Conservation (phyloP, 53 echinoderm and acorn worm genomes). For the Zoroaster sp. region DNA sequence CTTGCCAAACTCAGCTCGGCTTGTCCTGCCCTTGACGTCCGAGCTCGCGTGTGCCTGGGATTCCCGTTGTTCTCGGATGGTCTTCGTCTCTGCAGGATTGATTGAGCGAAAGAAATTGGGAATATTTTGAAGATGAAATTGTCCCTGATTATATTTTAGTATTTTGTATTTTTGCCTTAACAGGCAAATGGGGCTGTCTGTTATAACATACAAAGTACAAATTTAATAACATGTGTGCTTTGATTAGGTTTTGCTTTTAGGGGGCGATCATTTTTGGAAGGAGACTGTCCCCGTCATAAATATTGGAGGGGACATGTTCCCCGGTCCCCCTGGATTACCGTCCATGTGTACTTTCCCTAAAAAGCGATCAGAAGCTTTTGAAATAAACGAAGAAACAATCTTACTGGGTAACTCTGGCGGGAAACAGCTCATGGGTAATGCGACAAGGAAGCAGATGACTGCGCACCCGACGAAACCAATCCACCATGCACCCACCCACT, state of each 20-base stretch:
- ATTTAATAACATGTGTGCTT: not conserved
- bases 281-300: too few species aligned
- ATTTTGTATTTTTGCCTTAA: too few species aligned
- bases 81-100: not conserved
- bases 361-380: too few species aligned
- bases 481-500: conserved; percentile 78
- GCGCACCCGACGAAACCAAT: conserved; percentile 46
- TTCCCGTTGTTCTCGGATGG: conserved; percentile 18
- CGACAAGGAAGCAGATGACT: conserved; percentile 19
- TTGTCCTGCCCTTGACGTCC: conserved; percentile 14
- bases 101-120: not conserved
- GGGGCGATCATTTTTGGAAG: not conserved
- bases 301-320: too few species aligned
- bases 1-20: conserved; percentile 11
- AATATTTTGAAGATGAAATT: too few species aligned
- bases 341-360: too few species aligned
- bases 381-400: too few species aligned
- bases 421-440: conserved; percentile 57
- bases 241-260: not conserved
- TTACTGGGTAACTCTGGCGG: conserved; percentile 59
- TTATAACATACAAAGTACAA: too few species aligned
- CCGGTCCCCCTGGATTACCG: too few species aligned
- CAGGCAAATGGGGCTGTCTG: too few species aligned
- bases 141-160: too few species aligned
- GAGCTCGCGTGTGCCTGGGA: conserved; percentile 52